Evolutionary conservation across 53 echinoderm and acorn worm species (phyloP), one percentile per base, ranked within the genome.

Genomic region (Henricia sp.): DNA sequence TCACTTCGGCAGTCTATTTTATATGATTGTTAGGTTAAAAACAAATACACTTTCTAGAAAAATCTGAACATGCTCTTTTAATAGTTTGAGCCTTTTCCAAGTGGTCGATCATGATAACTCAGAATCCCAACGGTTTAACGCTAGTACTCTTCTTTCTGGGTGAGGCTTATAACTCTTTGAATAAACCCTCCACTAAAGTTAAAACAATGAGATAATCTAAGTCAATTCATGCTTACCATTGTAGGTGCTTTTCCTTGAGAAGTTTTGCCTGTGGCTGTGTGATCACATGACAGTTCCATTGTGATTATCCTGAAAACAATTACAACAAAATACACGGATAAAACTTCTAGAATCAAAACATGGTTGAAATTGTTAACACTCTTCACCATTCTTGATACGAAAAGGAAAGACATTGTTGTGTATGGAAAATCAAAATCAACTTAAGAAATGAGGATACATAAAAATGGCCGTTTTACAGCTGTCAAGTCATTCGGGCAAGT

Each of bases 271-370:
- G 91, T 82, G 52, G 91, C 88, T 70, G 87, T 69, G 66, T 89
- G 93, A 46, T 96, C 96, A 85, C 90, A 90, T 27, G 93, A 91
- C 21, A 93, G 65, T 48, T 89, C 83, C 36, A 93, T 75, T 14
- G 70, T 41, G 57, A 88, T 87, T 65, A 93, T 66, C 62, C 96
- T 94, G 11, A 72, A 53, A 16, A 50, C 77, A 44, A 60, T 48
- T 6, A 10, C 24, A 39, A 42, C 29, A 37, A 3, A 0, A 44
- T 25, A 30, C 33, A 64, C 0, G 33, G 80, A 65, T 21, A 46
- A 77, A 59, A 60, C 26, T n/a, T n/a, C n/a, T n/a, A n/a, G n/a
- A n/a, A 52, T 30, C 20, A n/a, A 23, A n/a, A 26, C 11, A 70
- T 3, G 34, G 17, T 37, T n/a, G 9, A 36, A 67, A 39, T n/a